phyloP scores from a whole-genome alignment of 2,888 invertebrate species.

The Thereva nobilitata region DNA sequence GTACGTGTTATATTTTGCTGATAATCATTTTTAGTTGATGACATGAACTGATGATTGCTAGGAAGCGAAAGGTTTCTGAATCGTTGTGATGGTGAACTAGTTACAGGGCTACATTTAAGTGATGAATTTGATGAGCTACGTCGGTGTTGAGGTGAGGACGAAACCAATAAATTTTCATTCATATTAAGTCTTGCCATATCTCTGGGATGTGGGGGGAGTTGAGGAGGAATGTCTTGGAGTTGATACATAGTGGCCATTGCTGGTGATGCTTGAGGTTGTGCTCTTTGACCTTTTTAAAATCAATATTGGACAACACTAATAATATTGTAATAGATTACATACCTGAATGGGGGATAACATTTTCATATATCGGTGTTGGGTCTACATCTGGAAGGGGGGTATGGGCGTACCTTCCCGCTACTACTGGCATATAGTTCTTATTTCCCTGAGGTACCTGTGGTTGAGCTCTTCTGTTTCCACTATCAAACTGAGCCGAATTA shows the following conservation, averaged over 20 bases:
- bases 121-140: conserved; percentile 53
- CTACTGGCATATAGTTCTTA: conserved; percentile 51
- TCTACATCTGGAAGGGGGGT: conserved; percentile 63
- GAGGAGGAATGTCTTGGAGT: conserved; percentile 46
- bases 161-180: background rate
- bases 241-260: conserved; percentile 56
- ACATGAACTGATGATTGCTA: conserved; percentile 47
- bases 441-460: conserved; percentile 74
- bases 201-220: conserved; percentile 34
- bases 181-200: conserved; percentile 12
- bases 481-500: conserved; percentile 59
- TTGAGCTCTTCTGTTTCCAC: conserved; percentile 73
- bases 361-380: conserved; percentile 66
- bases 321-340: conserved; percentile 41
- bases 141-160: conserved; percentile 45
- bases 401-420: conserved; percentile 52
- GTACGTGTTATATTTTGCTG: conserved; percentile 10
- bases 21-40: conserved; percentile 32
- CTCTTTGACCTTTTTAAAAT: conserved; percentile 54
- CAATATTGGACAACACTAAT: background rate
- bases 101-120: conserved; percentile 43
- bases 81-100: conserved; percentile 50
- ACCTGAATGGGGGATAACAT: conserved; percentile 63
- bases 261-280: conserved; percentile 58
- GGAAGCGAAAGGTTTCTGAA: conserved; percentile 56